Percentiles rank a stretch among this genome's conserved stretches.
Conservation (phyloP, 2,113 vertebrate species). For the Pseudopodoces humilis region DNA sequence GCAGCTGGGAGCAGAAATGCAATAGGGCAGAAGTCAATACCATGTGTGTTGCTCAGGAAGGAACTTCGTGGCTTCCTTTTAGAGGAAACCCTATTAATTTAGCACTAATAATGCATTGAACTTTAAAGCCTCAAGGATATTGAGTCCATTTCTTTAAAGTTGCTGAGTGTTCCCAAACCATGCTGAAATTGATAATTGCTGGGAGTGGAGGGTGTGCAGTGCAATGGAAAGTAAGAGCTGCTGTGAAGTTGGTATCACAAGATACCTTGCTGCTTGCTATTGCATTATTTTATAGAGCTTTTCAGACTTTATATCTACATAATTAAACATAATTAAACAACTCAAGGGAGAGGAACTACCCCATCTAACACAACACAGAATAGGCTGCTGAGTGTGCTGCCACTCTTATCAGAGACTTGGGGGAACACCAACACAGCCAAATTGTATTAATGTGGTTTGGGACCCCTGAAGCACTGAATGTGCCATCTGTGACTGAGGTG, state of each 20-base stretch:
- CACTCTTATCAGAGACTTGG: neutral
- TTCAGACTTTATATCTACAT: neutral
- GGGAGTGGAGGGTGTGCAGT: neutral
- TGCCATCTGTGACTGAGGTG: neutral
- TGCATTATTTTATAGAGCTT: neutral
- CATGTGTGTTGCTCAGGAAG: neutral
- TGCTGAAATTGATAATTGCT: slow-evolving; percentile 13
- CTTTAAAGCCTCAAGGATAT: slow-evolving; percentile 36
- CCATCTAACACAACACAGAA: neutral
- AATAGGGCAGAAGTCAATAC: neutral
- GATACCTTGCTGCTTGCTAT: neutral
- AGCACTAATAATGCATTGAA: slow-evolving; percentile 54
- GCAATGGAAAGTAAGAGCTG: neutral
- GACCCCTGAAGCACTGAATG: neutral
- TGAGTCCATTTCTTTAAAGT: slow-evolving; percentile 43
- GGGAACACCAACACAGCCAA: neutral
- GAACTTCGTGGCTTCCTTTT: slow-evolving; percentile 48
- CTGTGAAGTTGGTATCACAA: neutral
- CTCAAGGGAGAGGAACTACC: neutral
- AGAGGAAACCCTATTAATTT: slow-evolving; percentile 58
- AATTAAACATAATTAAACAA: neutral
- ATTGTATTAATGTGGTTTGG: neutral
- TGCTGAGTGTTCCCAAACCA: neutral
- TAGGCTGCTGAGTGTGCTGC: neutral
- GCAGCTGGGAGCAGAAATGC: neutral